Conservation (phyloP, 2,888 invertebrate species). For the Sympetrum striolatum region DNA sequence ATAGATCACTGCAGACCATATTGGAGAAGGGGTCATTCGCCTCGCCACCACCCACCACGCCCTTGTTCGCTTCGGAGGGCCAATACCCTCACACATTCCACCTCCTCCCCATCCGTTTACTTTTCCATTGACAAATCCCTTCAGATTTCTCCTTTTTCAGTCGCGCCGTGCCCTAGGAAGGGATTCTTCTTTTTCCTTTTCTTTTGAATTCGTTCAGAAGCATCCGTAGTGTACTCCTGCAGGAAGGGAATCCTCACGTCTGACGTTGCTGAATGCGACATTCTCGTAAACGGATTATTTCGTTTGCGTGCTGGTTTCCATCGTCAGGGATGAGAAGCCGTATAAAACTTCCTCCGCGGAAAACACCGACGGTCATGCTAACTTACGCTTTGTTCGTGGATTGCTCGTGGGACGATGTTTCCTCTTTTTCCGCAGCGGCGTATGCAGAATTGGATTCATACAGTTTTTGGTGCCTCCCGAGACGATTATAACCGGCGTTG, state of each 20-base stretch:
- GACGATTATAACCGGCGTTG: not conserved
- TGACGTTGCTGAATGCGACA: not conserved
- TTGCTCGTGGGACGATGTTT: not conserved
- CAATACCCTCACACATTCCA: not conserved
- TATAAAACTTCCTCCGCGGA: not conserved
- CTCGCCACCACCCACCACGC: not conserved
- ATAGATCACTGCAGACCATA: not conserved
- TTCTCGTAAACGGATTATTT: constrained; percentile 9
- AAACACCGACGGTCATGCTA: not conserved
- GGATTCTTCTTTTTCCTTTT: not conserved
- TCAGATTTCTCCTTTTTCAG: not conserved
- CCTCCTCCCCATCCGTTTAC: not conserved
- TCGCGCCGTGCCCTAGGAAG: not conserved
- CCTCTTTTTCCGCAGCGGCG: not conserved
- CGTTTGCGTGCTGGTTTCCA: constrained; percentile 14
- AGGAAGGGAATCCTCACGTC: not conserved
- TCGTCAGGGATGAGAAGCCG: constrained; percentile 26
- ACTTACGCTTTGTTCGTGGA: not conserved
- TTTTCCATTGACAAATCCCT: not conserved
- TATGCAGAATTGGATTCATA: not conserved
- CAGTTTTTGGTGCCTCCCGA: not conserved
- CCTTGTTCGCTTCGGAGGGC: not conserved
- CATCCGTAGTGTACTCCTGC: not conserved
- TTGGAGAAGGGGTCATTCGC: not conserved
- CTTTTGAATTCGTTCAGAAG: not conserved